phyloP scores from a whole-genome alignment of 2,797 vertebrate genomes.

The Eremophila alpestris region DNA sequence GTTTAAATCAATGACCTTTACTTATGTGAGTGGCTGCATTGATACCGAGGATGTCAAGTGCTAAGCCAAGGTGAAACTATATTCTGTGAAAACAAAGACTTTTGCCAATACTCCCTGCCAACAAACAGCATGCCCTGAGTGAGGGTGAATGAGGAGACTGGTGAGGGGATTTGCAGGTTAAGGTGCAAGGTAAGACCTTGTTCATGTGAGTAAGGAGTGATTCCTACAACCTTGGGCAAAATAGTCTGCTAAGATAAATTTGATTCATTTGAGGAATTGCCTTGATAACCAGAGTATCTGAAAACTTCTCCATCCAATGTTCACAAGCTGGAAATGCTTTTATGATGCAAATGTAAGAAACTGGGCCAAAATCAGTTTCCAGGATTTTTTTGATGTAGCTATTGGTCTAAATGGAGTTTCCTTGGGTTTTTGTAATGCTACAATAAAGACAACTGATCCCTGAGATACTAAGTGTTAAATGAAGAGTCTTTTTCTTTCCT shows the following conservation, averaged over 20 bases:
- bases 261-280: neutral
- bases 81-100: constrained; percentile 42
- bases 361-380: neutral
- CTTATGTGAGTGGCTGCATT: constrained; percentile 20
- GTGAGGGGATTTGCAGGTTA: constrained; percentile 16
- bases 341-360: neutral
- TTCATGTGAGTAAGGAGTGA: neutral
- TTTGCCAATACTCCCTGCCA: neutral
- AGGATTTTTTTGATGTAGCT: neutral
- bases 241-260: neutral
- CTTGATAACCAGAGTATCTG: neutral
- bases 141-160: neutral
- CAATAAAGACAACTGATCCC: neutral
- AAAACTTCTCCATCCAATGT: neutral
- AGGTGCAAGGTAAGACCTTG: neutral
- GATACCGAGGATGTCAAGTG: constrained; percentile 14
- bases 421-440: neutral
- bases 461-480: neutral
- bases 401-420: neutral
- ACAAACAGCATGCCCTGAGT: neutral
- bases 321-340: neutral
- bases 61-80: constrained; percentile 46
- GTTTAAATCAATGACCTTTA: constrained; percentile 38
- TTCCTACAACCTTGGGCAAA: neutral
- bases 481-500: neutral